Evolutionary conservation across 2,888 invertebrate genomes (phyloP).

Genomic region (Bellardia pandia): DNA sequence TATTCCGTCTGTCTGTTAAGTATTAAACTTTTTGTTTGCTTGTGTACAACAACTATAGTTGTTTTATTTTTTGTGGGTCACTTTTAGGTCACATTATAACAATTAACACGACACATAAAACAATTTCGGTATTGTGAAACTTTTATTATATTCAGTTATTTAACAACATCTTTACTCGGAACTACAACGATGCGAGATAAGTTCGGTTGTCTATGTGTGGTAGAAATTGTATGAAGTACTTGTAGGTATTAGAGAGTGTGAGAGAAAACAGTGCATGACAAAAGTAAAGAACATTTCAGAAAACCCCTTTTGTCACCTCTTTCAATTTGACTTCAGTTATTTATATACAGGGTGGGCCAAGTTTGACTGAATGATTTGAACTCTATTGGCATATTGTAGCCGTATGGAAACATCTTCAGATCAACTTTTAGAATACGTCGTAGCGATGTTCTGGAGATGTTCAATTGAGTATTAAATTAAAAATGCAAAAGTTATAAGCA

Average conservation of each 20-base stretch:
- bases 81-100: constrained; percentile 68
- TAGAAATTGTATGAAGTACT: constrained; percentile 4
- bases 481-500: too few species aligned
- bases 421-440: too few species aligned
- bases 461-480: too few species aligned
- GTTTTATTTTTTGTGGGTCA: constrained; percentile 65
- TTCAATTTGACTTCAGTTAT: too few species aligned
- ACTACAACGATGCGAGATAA: constrained; percentile 46
- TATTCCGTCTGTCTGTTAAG: constrained; percentile 11
- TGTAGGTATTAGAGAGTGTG: background rate
- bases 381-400: too few species aligned
- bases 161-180: constrained; percentile 59
- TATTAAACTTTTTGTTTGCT: constrained; percentile 11
- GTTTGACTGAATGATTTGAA: too few species aligned
- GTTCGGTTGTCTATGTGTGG: constrained; percentile 21
- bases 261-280: constrained; percentile 19
- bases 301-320: too few species aligned
- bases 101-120: constrained; percentile 72
- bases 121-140: constrained; percentile 70
- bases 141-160: constrained; percentile 55
- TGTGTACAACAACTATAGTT: background rate
- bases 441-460: too few species aligned
- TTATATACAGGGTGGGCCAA: too few species aligned
- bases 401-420: too few species aligned
- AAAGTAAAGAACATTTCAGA: background rate